phyloP scores from a whole-genome alignment of 2,888 invertebrate species.

The Alitta virens region DNA sequence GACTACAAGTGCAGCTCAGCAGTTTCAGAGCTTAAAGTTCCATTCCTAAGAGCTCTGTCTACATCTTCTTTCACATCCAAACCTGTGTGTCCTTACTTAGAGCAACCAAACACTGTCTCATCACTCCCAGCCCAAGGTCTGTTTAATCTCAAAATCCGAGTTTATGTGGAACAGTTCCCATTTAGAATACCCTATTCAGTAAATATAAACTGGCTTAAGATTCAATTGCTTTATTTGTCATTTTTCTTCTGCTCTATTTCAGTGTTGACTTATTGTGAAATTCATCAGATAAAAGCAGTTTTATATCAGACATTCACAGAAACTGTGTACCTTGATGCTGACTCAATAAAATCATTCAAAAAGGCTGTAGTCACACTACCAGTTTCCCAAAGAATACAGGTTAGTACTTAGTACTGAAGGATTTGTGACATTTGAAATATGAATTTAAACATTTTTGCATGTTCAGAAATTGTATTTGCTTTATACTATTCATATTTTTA shows the following conservation, averaged over 20 bases:
- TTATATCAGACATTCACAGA: not conserved
- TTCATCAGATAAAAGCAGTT: not conserved
- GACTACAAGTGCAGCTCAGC: not conserved
- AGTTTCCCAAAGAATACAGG: not conserved
- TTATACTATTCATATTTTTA: too few species aligned
- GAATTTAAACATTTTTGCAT: too few species aligned
- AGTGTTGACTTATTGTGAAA: not conserved
- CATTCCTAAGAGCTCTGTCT: not conserved
- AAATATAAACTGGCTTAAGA: too few species aligned
- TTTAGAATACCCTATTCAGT: too few species aligned
- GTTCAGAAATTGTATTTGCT: too few species aligned
- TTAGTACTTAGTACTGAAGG: too few species aligned
- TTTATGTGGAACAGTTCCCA: too few species aligned
- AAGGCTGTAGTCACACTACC: not conserved
- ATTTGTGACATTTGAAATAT: too few species aligned
- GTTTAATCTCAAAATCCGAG: too few species aligned
- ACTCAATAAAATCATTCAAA: not conserved
- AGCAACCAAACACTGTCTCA: slow-evolving; percentile 1
- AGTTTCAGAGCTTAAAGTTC: not conserved
- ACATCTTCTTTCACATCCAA: not conserved
- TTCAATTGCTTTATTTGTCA: too few species aligned
- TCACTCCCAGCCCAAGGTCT: not conserved
- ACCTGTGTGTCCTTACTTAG: not conserved
- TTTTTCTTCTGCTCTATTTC: too few species aligned
- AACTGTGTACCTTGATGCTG: not conserved